Conservation (phyloP, 2,797 vertebrate species). For the Luscinia luscinia region DNA sequence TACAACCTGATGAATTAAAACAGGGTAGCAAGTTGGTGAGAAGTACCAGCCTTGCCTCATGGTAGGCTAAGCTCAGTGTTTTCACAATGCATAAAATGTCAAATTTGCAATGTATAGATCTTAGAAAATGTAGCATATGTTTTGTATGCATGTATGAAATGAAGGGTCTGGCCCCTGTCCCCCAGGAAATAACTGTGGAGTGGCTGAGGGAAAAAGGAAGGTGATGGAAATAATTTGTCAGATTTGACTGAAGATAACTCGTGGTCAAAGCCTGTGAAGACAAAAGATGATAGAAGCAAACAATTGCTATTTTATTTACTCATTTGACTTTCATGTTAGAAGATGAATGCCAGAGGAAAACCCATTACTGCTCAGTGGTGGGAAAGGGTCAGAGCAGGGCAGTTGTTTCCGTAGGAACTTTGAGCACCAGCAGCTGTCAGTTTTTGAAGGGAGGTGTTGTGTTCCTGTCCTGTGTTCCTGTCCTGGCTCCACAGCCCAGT, state of each 20-base stretch:
- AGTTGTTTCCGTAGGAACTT: background rate
- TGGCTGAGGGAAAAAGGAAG: background rate
- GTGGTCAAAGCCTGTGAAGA: background rate
- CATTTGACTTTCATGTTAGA: background rate
- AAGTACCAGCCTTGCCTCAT: background rate
- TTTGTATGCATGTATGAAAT: background rate
- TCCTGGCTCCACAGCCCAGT: accelerated
- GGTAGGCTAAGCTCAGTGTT: background rate
- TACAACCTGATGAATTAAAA: background rate
- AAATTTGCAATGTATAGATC: background rate
- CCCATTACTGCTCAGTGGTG: background rate
- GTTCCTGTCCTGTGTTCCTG: background rate
- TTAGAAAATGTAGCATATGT: background rate
- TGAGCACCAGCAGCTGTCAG: background rate
- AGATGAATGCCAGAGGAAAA: background rate
- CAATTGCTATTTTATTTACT: background rate
- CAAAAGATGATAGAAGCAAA: background rate
- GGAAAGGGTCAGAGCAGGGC: background rate
- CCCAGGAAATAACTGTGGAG: background rate
- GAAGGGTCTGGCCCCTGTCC: background rate
- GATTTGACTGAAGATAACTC: background rate
- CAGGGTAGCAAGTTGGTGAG: background rate
- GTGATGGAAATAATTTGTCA: background rate
- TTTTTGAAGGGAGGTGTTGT: background rate
- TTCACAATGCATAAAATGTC: background rate